These are phyloP conservation scores for Eulemur rufifrons DNA, from an alignment of 2,113 vertebrate species.

Conservation along the genomic window DNA sequence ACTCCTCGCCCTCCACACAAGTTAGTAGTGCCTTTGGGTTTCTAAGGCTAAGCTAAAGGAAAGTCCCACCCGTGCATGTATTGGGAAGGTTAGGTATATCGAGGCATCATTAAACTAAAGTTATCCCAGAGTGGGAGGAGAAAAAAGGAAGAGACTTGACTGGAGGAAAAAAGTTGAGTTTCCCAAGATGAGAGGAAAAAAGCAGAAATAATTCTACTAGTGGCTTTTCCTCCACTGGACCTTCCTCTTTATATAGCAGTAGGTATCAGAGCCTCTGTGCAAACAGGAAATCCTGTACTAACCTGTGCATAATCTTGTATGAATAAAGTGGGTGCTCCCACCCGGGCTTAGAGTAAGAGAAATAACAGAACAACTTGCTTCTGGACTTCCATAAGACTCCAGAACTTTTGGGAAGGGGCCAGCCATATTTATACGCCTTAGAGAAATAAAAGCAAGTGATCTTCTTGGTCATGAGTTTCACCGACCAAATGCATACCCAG, in stretches of 20 bases:
- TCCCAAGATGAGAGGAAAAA: not conserved
- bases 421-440: not conserved
- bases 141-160: not conserved
- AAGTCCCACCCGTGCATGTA: not conserved
- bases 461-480: not conserved
- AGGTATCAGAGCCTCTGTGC: not conserved
- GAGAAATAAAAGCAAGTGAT: constrained; percentile 22
- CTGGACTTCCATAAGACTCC: not conserved
- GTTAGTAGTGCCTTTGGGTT: not conserved
- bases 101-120: not conserved
- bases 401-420: not conserved
- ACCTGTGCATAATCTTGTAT: not conserved
- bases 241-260: not conserved
- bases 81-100: not conserved
- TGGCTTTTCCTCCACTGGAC: not conserved
- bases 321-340: not conserved
- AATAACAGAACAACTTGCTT: not conserved
- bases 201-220: not conserved
- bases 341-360: not conserved
- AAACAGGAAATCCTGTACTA: not conserved
- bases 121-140: not conserved
- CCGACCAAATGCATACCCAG: not conserved
- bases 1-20: not conserved
- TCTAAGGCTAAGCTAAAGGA: not conserved
- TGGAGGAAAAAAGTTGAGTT: not conserved